Base-by-base conservation (phyloP, 92 coral and sea anemone genomes). In the Porites evermanni region DNA sequence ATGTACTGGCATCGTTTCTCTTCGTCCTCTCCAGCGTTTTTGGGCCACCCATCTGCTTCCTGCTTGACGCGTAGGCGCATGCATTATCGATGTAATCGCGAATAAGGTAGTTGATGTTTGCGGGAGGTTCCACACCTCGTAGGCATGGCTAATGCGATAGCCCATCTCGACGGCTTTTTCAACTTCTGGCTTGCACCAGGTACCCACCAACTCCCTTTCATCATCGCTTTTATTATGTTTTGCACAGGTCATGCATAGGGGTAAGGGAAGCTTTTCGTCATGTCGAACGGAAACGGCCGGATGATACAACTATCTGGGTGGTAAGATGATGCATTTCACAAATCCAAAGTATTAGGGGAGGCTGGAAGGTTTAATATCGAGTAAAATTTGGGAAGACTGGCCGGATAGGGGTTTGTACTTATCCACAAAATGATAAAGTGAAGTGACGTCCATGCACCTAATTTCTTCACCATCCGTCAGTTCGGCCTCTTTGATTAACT, bases 111-210 rank as follows among this genome's bases (percentile, higher is more conserved):
- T 44, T 51, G 14, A 16, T 18, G 53, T 12, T 16, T 17, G 6
- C 1, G 14, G 4, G 52, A 79, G 51, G 7, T 79, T 60, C 84
- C 75, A 79, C 61, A 79, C 84, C 2, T 80, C 76, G 59, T 67
- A 75, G 7, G 53, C 17, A 17, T 66, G 85, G 3, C 21, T 47
- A 50, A 80, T 18, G 2, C 1, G 10, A 17, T 80, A 80, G 1
- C 76, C 85, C 38, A 65, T 68, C 56, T 68, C 50, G 11, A 80
- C 75, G 12, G 85, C 77, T 11, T 19, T n/a, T 7, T 68, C 6
- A 0, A 80, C 3, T 9, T 80, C 85, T 16, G 85, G 77, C 11
- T 53, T 69, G 19, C 77, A 81, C 86, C 86, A 81, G 6, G 85
- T 80, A 8, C 77, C 85, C 1, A 76, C 69, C 52, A 80, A 1